Evolutionary conservation across 2,113 vertebrate genomes (phyloP), one percentile per base, ranked within the genome.

Genomic region (Leiothrix lutea): DNA sequence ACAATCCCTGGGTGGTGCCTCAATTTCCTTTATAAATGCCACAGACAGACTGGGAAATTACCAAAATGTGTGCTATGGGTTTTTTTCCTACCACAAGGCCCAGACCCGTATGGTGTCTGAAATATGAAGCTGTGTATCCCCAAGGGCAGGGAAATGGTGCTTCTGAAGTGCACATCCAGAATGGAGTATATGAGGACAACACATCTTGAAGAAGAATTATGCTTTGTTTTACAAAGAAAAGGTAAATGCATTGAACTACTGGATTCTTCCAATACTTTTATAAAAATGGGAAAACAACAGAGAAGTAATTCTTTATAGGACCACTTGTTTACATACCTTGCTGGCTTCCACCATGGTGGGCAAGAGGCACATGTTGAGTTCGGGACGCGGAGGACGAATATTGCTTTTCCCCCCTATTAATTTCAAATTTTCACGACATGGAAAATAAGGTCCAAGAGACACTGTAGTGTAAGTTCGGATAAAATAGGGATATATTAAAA

Each of bases 291-390:
- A 80, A 82, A 70, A 77, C 58, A n/a, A 70, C 0, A 78, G 51
- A 90, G 44, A 78, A 90, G 29, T 0, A 77, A 44, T 44, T 36
- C 15, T 8, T 80, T 50, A 8, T 3, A 33, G 83, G 81, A 75
- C 11, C 45, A 26, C 2, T 21, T 25, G 65, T 45, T 78, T 57
- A 97, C 98, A n/a, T 97, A 99, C 99, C 99, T 99, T 99, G 98
- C 98, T 99, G 98, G 99, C 99, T 98, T 99, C 99, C 97, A 99
- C 99, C 99, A 99, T 99, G 36, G 99, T 99, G 77, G 99, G 99
- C 97, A 99, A 98, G 97, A 99, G 99, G 98, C 99, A 99, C 99
- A 99, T 99, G 97, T 99, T 99, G 96, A 99, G 99, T 79, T 99
- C 99, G 5, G 99, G 99, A 83, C 99, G 98, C 9, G 99, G 99